phyloP scores from a whole-genome alignment of 2,113 vertebrate species.

The Erinaceus europaeus region DNA sequence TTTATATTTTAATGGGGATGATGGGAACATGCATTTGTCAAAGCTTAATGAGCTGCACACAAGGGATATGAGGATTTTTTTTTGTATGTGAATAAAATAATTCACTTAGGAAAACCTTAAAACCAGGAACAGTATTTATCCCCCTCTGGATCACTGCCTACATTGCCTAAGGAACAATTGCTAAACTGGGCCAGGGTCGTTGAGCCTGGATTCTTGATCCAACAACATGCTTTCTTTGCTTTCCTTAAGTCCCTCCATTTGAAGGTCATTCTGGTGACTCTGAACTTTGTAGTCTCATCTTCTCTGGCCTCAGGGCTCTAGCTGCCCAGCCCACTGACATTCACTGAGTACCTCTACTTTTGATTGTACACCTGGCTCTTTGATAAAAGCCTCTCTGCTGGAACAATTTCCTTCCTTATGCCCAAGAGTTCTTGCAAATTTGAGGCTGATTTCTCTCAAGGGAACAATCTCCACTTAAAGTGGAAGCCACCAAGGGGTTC shows the following conservation, averaged over 20 bases:
- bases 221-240: neutral
- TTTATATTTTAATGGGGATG: neutral
- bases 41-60: neutral
- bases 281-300: fast-evolving
- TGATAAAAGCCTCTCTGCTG: constrained; percentile 8
- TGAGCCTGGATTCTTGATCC: neutral
- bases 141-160: neutral
- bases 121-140: neutral
- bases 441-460: constrained; percentile 45
- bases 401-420: neutral
- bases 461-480: constrained; percentile 60
- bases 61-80: neutral
- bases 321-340: neutral
- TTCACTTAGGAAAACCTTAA: neutral
- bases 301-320: neutral
- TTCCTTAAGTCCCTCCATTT: fast-evolving
- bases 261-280: neutral
- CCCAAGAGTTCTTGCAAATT: neutral
- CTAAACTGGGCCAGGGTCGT: neutral
- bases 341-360: neutral
- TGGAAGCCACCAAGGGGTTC: constrained; percentile 43
- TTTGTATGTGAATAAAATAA: neutral
- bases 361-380: neutral
- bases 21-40: neutral
- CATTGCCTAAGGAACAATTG: neutral